Evolutionary conservation across 1,140 invertebrate genomes (phyloP).

Genomic region (Aphaenogaster floridana): DNA sequence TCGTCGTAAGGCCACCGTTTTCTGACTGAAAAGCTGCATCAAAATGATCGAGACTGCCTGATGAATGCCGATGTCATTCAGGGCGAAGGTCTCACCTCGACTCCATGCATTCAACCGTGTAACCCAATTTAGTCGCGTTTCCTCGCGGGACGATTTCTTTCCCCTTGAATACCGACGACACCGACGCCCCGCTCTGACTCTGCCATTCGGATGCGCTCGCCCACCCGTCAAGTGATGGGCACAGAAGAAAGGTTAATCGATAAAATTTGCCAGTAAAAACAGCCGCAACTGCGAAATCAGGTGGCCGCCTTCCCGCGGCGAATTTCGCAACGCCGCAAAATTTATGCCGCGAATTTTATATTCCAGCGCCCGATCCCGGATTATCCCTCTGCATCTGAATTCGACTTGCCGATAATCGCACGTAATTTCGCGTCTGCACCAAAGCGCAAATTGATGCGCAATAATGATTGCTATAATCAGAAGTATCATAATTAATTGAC

Average conservation of each 20-base stretch:
- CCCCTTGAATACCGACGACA: constrained; percentile 21
- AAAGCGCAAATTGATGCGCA: not conserved
- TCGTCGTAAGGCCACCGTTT: not conserved
- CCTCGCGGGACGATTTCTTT: constrained; percentile 37
- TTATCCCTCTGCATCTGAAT: not conserved
- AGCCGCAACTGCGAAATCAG: constrained; percentile 28
- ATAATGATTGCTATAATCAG: constrained; percentile 2
- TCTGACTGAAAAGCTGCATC: constrained; percentile 2
- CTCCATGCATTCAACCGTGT: constrained; percentile 8
- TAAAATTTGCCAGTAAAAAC: constrained; percentile 41
- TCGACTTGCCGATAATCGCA: not conserved
- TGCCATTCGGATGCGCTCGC: constrained; percentile 2
- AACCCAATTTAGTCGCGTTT: constrained; percentile 33
- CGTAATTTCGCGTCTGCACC: not conserved
- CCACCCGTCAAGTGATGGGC: constrained; percentile 9
- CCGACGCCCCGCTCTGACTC: not conserved
- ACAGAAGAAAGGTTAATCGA: constrained; percentile 61
- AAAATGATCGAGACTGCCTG: constrained; percentile 15
- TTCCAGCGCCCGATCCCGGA: not conserved
- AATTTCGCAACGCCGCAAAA: constrained; percentile 24
- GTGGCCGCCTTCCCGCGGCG: not conserved
- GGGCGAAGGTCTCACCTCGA: constrained; percentile 51
- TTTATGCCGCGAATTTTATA: constrained; percentile 51
- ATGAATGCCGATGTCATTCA: constrained; percentile 12
- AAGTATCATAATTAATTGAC: not conserved